These are phyloP conservation scores for Cisticola juncidis DNA, from an alignment of 2,113 vertebrate genomes.

Conservation along the genomic window DNA sequence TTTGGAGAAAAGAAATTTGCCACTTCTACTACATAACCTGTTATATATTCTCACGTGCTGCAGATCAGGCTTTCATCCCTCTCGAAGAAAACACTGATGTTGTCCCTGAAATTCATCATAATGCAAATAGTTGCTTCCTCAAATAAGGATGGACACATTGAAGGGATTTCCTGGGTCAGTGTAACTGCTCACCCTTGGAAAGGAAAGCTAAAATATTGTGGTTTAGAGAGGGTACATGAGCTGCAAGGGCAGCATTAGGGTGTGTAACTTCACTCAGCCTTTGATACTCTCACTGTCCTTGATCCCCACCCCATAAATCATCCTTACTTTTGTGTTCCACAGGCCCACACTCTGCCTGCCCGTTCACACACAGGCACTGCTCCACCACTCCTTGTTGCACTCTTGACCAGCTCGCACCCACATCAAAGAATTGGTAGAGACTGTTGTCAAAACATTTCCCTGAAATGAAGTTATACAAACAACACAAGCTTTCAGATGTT, in stretches of 20 bases:
- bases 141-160: not conserved
- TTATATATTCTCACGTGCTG: not conserved
- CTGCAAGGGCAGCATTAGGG: not conserved
- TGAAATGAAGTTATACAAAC: constrained; percentile 50
- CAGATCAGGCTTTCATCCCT: not conserved
- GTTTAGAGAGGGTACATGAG: not conserved
- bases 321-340: constrained; percentile 79
- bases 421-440: constrained; percentile 83
- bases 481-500: not conserved
- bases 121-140: not conserved
- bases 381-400: constrained; percentile 81
- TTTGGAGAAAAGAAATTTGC: not conserved
- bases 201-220: not conserved
- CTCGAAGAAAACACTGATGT: not conserved
- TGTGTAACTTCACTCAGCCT: not conserved
- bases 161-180: not conserved
- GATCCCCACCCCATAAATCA: not conserved
- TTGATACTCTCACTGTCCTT: not conserved
- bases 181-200: not conserved
- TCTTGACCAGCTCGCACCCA: constrained; percentile 82
- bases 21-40: not conserved
- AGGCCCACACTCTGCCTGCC: constrained; percentile 64
- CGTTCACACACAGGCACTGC: constrained; percentile 75
- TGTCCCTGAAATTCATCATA: not conserved
- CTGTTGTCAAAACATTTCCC: constrained; percentile 86